Evolutionary conservation across 2,797 vertebrate species (phyloP).

Genomic region (Pyrocephalus nanus): DNA sequence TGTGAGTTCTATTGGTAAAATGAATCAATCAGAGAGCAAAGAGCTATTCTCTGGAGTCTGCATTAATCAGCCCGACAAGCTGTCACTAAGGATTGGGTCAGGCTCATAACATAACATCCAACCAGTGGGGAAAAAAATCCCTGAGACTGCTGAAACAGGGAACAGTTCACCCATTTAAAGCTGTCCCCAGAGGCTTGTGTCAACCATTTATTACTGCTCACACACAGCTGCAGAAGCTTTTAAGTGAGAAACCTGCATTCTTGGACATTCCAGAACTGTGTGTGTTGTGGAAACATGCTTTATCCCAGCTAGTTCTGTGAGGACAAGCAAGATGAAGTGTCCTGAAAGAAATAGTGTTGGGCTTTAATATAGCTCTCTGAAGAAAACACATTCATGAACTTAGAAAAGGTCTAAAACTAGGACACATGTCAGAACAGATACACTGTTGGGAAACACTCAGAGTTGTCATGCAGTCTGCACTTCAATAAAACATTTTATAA

Average conservation of each 20-base stretch:
- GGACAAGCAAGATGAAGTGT: constrained; percentile 4
- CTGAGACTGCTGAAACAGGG: constrained; percentile 17
- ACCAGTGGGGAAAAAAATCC: background rate
- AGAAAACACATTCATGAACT: background rate
- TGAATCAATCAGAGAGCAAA: constrained; percentile 76
- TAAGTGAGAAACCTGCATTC: constrained; percentile 31
- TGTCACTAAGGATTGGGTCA: constrained; percentile 76
- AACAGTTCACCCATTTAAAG: constrained; percentile 47
- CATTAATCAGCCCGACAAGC: constrained; percentile 70
- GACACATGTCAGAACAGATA: constrained; percentile 33
- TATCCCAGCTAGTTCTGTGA: background rate
- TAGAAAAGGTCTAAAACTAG: constrained; percentile 28
- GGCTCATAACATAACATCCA: constrained; percentile 17
- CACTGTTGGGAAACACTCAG: background rate
- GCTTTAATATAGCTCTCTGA: background rate
- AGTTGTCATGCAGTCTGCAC: background rate
- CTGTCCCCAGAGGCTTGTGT: constrained; percentile 38
- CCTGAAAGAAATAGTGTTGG: background rate
- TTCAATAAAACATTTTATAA: background rate
- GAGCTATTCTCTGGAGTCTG: constrained; percentile 54
- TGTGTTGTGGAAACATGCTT: background rate
- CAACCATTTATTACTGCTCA: constrained; percentile 48
- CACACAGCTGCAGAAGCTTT: constrained; percentile 43
- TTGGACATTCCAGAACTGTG: background rate
- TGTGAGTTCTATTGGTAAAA: constrained; percentile 57